A percentile compares a stretch with the other conserved stretches of the same genome.
These are phyloP conservation scores for Saguinus midas DNA, from an alignment of 2,113 vertebrate species.

Conservation along the genomic window DNA sequence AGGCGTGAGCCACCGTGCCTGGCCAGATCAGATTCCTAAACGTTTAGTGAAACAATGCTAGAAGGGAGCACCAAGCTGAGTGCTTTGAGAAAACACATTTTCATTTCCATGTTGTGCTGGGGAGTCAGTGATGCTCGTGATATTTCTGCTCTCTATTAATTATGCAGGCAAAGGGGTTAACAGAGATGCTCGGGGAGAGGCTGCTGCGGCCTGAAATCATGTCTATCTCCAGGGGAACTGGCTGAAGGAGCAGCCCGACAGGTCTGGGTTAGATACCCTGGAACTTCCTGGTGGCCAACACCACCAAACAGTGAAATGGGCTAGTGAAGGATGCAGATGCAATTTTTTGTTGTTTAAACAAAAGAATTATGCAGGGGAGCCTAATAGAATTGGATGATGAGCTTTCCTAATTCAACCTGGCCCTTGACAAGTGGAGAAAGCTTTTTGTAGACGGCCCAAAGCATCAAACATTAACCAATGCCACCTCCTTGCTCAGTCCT, in stretches of 20 bases:
- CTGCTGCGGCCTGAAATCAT: not conserved
- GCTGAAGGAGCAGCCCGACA: not conserved
- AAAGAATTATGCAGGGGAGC: fast-evolving
- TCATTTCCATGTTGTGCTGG: not conserved
- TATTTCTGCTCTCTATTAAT: not conserved
- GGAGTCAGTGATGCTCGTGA: no score
- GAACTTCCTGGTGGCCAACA: not conserved
- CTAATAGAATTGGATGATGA: fast-evolving
- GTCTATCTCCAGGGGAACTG: not conserved
- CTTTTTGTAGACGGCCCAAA: not conserved
- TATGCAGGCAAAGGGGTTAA: not conserved
- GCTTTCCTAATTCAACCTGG: not conserved
- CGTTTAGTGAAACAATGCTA: not conserved
- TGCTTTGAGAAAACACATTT: not conserved
- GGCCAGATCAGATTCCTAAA: not conserved
- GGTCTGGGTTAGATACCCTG: not conserved
- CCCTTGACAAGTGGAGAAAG: not conserved
- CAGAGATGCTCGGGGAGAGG: not conserved
- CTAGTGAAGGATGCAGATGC: fast-evolving
- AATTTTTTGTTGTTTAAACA: not conserved
- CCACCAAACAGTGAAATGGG: not conserved
- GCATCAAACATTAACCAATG: not conserved
- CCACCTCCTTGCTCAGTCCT: not conserved
- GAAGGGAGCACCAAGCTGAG: fast-evolving
- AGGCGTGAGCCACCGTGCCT: no score